Conservation (phyloP, 2,888 invertebrate species). For the Caenorhabditis sinica region DNA sequence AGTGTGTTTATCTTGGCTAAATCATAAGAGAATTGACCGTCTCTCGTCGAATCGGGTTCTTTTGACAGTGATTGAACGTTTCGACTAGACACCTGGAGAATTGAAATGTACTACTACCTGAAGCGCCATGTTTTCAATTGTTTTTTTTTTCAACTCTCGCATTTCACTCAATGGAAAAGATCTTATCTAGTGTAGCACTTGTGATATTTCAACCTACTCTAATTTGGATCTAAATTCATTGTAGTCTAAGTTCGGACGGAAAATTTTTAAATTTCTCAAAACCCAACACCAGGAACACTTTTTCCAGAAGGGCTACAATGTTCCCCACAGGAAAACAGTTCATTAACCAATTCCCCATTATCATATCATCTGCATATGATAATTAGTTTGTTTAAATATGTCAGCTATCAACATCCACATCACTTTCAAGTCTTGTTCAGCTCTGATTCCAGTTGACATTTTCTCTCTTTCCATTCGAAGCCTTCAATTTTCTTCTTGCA, state of each 20-base stretch:
- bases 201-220: neutral
- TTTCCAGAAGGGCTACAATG: no score
- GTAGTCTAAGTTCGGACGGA: neutral
- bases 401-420: neutral
- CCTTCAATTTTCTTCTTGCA: neutral
- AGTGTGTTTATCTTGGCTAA: conserved; percentile 65
- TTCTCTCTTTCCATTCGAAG: neutral
- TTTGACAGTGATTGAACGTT: conserved; percentile 70
- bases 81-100: conserved; percentile 49
- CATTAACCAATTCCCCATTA: neutral
- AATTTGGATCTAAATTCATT: neutral
- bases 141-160: conserved; percentile 7
- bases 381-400: conserved; percentile 1
- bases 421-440: neutral
- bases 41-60: conserved; percentile 59
- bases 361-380: neutral
- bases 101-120: conserved; percentile 42
- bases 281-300: neutral
- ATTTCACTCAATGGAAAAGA: neutral
- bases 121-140: conserved; percentile 32
- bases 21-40: conserved; percentile 62
- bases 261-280: neutral
- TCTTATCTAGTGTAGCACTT: neutral
- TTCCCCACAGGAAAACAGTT: no score
- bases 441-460: conserved; percentile 15